Percentiles rank a stretch among this genome's conserved stretches.
phyloP scores from a whole-genome alignment of 23 tunicate genomes.

The Clavelina lepadiformis region DNA sequence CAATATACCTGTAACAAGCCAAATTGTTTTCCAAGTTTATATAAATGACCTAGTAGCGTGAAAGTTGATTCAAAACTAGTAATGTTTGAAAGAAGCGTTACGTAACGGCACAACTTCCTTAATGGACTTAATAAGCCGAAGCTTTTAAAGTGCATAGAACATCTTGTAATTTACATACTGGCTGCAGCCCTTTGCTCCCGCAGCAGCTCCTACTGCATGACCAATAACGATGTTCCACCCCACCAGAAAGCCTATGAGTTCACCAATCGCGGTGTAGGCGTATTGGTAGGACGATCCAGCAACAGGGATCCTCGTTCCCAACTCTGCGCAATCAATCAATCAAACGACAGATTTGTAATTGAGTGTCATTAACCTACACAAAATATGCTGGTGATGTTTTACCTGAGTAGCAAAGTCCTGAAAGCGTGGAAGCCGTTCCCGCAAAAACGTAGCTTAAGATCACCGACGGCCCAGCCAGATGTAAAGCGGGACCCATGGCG shows the following conservation, averaged over 20 bases:
- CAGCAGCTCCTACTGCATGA: conserved; percentile 21
- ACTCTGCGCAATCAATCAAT: conserved; percentile 2
- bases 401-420: conserved; percentile 50
- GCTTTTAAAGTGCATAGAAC: too few relatives aligned
- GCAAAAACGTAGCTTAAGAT: conserved; percentile 26
- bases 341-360: too few relatives aligned
- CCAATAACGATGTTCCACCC: conserved; percentile 34
- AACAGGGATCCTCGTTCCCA: conserved; percentile 17
- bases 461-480: conserved; percentile 32
- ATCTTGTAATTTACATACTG: too few relatives aligned
- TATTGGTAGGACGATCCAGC: conserved; percentile 35
- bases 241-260: conserved; percentile 22
- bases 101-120: too few relatives aligned
- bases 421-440: conserved; percentile 23
- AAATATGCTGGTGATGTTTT: too few relatives aligned
- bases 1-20: conserved; percentile 7
- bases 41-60: not conserved
- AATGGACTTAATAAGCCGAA: too few relatives aligned
- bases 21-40: not conserved
- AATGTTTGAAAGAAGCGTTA: too few relatives aligned
- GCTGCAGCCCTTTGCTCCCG: not conserved
- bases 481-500: conserved; percentile 12
- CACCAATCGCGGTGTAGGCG: conserved; percentile 21
- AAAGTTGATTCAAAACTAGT: not conserved
- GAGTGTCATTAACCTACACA: too few relatives aligned